Base-by-base conservation (phyloP, 2,797 vertebrate species). In the Ispidina lecontei region DNA sequence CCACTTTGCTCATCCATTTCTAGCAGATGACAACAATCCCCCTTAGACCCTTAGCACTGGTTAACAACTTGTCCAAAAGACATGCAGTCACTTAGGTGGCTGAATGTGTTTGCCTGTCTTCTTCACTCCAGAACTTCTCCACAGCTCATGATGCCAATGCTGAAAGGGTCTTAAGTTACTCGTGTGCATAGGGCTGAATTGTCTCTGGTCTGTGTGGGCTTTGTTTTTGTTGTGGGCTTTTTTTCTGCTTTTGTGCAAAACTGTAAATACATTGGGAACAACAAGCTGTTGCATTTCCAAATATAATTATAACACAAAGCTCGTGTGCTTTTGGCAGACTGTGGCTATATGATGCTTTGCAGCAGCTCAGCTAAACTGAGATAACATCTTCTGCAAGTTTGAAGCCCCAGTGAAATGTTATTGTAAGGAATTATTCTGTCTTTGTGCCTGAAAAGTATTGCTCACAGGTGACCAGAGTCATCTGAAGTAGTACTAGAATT, bases 181-280 rank as follows among this genome's bases (percentile, higher is more conserved):
- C 2, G 2, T 12, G 28, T 64, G 76, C 86, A 94, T 67, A 96
- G 89, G 55, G 52, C 72, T 70, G 43, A 84, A 80, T 93, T 94
- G 89, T 94, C 87, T 87, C 33, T 83, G 77, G 74, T 93, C 73
- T 94, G 70, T 90, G 90, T 90, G 84, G 90, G 75, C 88, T 80
- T 91, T 74, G 87, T 76, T 95, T 91, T 91, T 88, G 31, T 94
- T 88, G 67, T 43, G 31, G 12, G 46, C 8, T 52, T 23, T 70
- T 72, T 87, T 75, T 35, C 72, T 69, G 35, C 84, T 69, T 89
- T 94, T 90, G 74, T 92, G 65, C 62, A 84, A 84, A 94, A 93
- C 75, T 83, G 72, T 77, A 77, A 90, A 89, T 93, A 72, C 59
- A 60, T 72, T 52, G 88, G 94, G 81, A 91, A 84, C 63, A 90